These are phyloP conservation scores for Sandelia bainsii DNA, from an alignment of 2,797 vertebrate species.

Conservation along the genomic window DNA sequence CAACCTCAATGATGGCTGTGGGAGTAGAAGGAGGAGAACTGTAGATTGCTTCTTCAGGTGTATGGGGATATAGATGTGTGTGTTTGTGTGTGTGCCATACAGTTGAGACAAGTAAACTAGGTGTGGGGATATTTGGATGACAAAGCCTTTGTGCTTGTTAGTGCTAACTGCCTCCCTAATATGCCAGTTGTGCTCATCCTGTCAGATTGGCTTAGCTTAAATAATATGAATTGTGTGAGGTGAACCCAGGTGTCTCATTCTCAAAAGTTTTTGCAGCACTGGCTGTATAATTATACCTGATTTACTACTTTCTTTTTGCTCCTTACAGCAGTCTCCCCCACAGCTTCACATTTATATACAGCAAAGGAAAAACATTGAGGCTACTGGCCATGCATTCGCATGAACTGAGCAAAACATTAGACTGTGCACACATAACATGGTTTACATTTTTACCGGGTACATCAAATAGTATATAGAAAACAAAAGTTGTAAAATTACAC, in stretches of 20 bases:
- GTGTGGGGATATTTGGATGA: constrained; percentile 44
- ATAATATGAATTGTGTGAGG: constrained; percentile 40
- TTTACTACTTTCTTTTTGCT: constrained; percentile 55
- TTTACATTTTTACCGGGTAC: constrained; percentile 36
- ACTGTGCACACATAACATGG: constrained; percentile 9
- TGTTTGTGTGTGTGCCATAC: constrained; percentile 10
- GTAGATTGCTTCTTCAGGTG: constrained; percentile 45
- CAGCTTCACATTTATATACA: constrained; percentile 9
- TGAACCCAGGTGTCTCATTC: constrained; percentile 59
- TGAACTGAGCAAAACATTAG: constrained; percentile 27
- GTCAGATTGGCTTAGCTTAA: constrained; percentile 44
- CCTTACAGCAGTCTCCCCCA: constrained; percentile 26
- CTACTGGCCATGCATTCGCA: constrained; percentile 4
- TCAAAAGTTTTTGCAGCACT: constrained; percentile 47
- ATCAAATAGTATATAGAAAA: constrained; percentile 5
- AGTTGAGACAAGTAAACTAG: constrained; percentile 43
- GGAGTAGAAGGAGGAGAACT: constrained; percentile 34
- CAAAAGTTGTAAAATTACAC: constrained; percentile 16
- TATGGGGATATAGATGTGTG: constrained; percentile 16
- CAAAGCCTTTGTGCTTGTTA: constrained; percentile 64
- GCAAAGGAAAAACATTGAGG: constrained; percentile 2
- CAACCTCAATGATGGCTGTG: constrained; percentile 45
- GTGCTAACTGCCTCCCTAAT: constrained; percentile 63
- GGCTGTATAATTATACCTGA: constrained; percentile 54
- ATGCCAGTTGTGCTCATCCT: constrained; percentile 57